Base-by-base conservation (phyloP, 1,140 invertebrate species). In the Coelopa frigida region DNA sequence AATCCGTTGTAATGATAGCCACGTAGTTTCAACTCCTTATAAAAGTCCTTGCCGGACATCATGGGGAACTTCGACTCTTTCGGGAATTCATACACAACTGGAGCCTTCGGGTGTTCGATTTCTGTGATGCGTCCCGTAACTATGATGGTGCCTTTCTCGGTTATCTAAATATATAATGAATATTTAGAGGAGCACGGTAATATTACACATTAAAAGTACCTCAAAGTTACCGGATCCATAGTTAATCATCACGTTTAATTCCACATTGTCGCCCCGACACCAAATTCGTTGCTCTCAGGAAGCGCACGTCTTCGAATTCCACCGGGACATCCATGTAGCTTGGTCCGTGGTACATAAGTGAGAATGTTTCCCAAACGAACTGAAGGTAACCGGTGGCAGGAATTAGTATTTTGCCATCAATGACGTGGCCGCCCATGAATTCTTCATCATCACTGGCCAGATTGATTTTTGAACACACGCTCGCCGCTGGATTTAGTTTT, bases 341-440 rank as follows among this genome's bases (percentile, higher is more conserved):
- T 40, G 81, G 73, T 39, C 83, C 83, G 56, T 78, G 77, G 10
- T 62, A 63, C 73, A 90, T 79, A 67, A 86, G 80, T 14, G 84
- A 85, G 17, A 95, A 61, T 2, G 88, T 87, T 66, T 90, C 86
- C 94, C 93, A 96, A 1, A 87, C 87, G 12, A 95, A 70, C 5
- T 81, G 70, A 44, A 89, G 57, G 59, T 87, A 98, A 20, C 89
- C 90, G 8, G 92, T 94, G 0, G 91, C 92, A 3, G 94, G 94
- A 49, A 89, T 85, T 0, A 96, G 61, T 51, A 88, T 85, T 55
- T 91, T 80, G 65, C 84, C 84, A 71, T 97, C 91, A 54, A 97
- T 87, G 4, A 85, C 76, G 68, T 98, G 93, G 3, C 89, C 92
- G 18, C 72, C 68, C 68, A 90, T 80, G 61, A 80, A 96, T 36